These are phyloP conservation scores for Lates calcarifer DNA, from an alignment of 2,113 vertebrate genomes.

Conservation along the genomic window DNA sequence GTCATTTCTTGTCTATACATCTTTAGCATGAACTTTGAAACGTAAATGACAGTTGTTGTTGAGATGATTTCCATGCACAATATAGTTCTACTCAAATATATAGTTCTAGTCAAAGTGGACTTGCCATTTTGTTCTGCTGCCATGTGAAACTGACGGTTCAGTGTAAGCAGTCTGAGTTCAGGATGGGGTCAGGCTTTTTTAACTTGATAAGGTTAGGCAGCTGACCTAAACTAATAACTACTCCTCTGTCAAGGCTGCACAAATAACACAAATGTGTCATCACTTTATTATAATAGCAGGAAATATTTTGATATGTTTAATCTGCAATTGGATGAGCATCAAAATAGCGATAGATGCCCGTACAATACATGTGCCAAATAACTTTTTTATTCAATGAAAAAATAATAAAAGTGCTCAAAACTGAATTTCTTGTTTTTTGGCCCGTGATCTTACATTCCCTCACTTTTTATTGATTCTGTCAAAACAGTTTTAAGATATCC, in stretches of 20 bases:
- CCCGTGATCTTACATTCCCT: not conserved
- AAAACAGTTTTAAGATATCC: not conserved
- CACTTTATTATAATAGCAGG: not conserved
- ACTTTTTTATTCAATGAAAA: not conserved
- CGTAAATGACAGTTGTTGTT: slow-evolving; percentile 14
- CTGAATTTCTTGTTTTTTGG: not conserved
- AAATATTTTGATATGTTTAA: slow-evolving; percentile 10
- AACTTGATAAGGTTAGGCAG: not conserved
- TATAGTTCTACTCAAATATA: slow-evolving; percentile 10
- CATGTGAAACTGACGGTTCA: not conserved
- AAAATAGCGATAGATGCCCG: not conserved
- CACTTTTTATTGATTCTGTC: slow-evolving; percentile 15
- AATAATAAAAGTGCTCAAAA: slow-evolving; percentile 1
- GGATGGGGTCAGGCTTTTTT: not conserved
- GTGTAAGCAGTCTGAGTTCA: slow-evolving; percentile 1
- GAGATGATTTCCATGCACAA: not conserved
- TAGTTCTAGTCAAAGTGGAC: slow-evolving; percentile 3
- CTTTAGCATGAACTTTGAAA: not conserved
- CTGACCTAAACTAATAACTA: not conserved
- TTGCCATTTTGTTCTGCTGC: slow-evolving; percentile 3
- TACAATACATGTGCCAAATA: not conserved
- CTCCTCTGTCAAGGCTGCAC: slow-evolving; percentile 4
- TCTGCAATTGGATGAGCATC: slow-evolving; percentile 18
- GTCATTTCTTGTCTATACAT: slow-evolving; percentile 19
- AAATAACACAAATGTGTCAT: slow-evolving; percentile 9